Conservation (phyloP, 2,797 vertebrate species). For the Diplodus sargus region DNA sequence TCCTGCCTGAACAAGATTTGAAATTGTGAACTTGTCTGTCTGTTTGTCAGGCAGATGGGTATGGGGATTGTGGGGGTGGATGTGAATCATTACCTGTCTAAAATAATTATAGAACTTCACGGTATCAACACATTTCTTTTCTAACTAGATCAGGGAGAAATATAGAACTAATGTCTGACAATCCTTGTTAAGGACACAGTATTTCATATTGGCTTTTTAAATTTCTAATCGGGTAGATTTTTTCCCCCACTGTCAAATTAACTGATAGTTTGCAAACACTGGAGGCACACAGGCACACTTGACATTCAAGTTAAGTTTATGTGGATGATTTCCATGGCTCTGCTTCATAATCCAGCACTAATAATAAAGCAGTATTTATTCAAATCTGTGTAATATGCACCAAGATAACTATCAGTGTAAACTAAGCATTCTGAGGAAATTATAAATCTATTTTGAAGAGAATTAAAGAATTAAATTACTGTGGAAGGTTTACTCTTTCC, state of each 20-base stretch:
- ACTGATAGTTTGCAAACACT: conserved; percentile 24
- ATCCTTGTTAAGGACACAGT: background rate
- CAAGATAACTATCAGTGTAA: background rate
- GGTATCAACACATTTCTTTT: conserved; percentile 6
- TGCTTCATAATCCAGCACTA: background rate
- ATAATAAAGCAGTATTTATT: conserved; percentile 8
- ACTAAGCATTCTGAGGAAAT: conserved; percentile 6
- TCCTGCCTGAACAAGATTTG: conserved; percentile 71
- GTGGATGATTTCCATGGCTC: background rate
- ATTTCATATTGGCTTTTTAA: background rate
- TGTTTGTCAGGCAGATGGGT: conserved; percentile 38
- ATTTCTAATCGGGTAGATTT: background rate
- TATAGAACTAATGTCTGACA: conserved; percentile 8
- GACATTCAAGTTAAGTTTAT: background rate
- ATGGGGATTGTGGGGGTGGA: conserved; percentile 26
- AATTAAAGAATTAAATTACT: background rate
- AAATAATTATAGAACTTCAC: conserved; percentile 30
- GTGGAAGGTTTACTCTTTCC: background rate
- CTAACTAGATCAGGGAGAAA: conserved; percentile 11
- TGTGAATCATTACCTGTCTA: conserved; percentile 30
- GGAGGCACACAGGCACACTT: background rate
- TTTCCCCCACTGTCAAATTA: background rate
- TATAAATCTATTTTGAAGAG: conserved; percentile 8
- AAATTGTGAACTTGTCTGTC: conserved; percentile 48
- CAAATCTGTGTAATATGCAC: background rate